A percentile compares a stretch with the other conserved stretches of the same genome.
phyloP scores from a whole-genome alignment of 2,888 invertebrate species.

The Lacanobia wlatinum region DNA sequence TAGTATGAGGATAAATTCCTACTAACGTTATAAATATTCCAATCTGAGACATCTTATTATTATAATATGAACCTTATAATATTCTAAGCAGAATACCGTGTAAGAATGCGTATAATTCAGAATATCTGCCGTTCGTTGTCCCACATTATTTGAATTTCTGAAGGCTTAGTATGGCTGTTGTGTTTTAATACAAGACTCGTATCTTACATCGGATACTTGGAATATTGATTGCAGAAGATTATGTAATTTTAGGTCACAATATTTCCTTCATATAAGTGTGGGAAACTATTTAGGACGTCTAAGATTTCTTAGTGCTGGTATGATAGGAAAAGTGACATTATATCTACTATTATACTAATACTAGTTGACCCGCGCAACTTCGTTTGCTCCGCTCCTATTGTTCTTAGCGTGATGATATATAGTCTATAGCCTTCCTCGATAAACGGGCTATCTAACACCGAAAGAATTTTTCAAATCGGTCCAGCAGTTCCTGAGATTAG shows the following conservation, averaged over 20 bases:
- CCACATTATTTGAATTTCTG: slow-evolving; percentile 55
- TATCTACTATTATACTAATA: too few species aligned
- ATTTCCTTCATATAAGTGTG: neutral
- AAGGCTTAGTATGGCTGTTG: slow-evolving; percentile 7
- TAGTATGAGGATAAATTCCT: too few species aligned
- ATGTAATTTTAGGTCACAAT: slow-evolving; percentile 4
- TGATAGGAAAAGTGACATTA: too few species aligned
- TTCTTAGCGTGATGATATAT: too few species aligned
- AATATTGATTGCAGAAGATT: slow-evolving; percentile 27
- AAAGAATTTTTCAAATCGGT: too few species aligned
- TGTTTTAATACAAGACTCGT: slow-evolving; percentile 20
- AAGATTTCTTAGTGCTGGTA: neutral
- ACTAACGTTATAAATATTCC: neutral
- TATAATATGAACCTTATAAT: slow-evolving; percentile 12
- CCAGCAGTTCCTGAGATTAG: too few species aligned
- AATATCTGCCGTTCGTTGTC: slow-evolving; percentile 50
- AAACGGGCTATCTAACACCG: too few species aligned
- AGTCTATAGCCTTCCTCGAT: too few species aligned
- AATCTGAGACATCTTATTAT: slow-evolving; percentile 17
- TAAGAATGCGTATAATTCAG: slow-evolving; percentile 43
- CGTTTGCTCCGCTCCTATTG: too few species aligned
- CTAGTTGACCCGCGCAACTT: too few species aligned
- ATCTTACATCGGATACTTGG: slow-evolving; percentile 43
- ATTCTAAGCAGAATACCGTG: slow-evolving; percentile 2
- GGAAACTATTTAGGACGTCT: slow-evolving; percentile 2